These are phyloP conservation scores for Noctuana brunneofusca DNA, from an alignment of 2,888 invertebrate species.

Conservation along the genomic window DNA sequence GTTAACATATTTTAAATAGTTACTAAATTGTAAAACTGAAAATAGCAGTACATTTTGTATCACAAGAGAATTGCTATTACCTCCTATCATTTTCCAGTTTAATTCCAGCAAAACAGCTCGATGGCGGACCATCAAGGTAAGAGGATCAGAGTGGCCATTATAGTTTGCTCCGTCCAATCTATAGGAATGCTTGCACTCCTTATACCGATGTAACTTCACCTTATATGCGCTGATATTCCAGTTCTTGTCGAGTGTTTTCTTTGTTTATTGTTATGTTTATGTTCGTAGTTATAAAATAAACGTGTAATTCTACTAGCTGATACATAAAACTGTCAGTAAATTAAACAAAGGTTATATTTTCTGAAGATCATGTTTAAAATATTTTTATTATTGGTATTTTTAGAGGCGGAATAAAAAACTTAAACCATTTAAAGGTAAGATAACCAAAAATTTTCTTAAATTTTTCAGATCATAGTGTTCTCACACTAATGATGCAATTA, in stretches of 20 bases:
- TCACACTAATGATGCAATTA: too few relatives aligned
- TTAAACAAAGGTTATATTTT: too few relatives aligned
- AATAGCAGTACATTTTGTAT: constrained; percentile 10
- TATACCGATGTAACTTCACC: constrained; percentile 28
- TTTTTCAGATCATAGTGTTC: too few relatives aligned
- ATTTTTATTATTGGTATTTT: not conserved
- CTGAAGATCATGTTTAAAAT: not conserved
- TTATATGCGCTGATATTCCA: constrained; percentile 23
- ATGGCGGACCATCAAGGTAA: constrained; percentile 63
- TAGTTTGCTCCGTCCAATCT: constrained; percentile 51
- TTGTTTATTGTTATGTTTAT: not conserved
- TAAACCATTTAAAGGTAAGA: too few relatives aligned
- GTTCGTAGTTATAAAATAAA: not conserved
- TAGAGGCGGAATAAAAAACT: too few relatives aligned
- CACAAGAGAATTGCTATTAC: constrained; percentile 9
- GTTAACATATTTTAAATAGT: not conserved
- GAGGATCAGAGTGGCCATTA: constrained; percentile 66
- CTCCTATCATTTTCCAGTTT: constrained; percentile 27
- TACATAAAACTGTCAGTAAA: too few relatives aligned
- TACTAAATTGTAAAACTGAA: not conserved
- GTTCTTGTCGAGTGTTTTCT: constrained; percentile 4
- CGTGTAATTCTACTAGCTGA: constrained; percentile 4
- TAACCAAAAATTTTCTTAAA: too few relatives aligned
- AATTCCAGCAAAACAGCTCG: constrained; percentile 45
- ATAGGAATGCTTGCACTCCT: constrained; percentile 37